Evolutionary conservation across 2,113 vertebrate species (phyloP), one percentile per base, ranked within the genome.

Genomic region (Planiliza haematocheilus): DNA sequence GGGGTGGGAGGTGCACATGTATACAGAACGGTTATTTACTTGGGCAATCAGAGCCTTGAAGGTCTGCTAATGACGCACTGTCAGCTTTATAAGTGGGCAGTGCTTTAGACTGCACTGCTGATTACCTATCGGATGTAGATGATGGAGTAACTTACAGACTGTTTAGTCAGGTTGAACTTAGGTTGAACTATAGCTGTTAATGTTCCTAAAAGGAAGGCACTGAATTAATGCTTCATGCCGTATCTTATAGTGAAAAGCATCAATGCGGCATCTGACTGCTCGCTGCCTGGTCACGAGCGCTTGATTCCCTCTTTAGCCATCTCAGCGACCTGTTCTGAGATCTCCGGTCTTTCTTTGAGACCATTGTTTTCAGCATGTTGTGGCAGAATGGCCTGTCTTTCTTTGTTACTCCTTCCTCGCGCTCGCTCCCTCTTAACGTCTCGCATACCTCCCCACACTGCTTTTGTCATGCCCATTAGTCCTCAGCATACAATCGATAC

Each of bases 391-490:
- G 1, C 48, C 37, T 18, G 2, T 41, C 51, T 46, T 59, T 57
- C 72, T 75, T 12, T 41, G 65, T 61, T 61, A 62, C 56, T 43
- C 55, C 45, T 46, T 42, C 49, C 48, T 61, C 49, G 50, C 69
- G 67, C 53, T 24, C n/a, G 43, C 73, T 71, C 20, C 48, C 36
- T 74, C 61, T 42, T 51, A 60, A 81, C 81, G 39, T 59, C 70
- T 46, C 30, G n/a, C 49, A 20, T 41, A 38, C 82, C 70, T 83
- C 55, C 51, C 55, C 41, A 41, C 12, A 8, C 73, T 53, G 52
- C 57, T 51, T 84, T 78, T 86, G 77, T 76, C 73, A 81, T 77
- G 59, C 59, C 74, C 64, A 80, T 91, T 83, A 83, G 81, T 80
- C 72, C 57, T 79, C 24, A 11, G 64, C 10, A 58, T 39, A 77